Evolutionary conservation across 2,797 vertebrate genomes (phyloP).

Genomic region (Eulemur coronatus): DNA sequence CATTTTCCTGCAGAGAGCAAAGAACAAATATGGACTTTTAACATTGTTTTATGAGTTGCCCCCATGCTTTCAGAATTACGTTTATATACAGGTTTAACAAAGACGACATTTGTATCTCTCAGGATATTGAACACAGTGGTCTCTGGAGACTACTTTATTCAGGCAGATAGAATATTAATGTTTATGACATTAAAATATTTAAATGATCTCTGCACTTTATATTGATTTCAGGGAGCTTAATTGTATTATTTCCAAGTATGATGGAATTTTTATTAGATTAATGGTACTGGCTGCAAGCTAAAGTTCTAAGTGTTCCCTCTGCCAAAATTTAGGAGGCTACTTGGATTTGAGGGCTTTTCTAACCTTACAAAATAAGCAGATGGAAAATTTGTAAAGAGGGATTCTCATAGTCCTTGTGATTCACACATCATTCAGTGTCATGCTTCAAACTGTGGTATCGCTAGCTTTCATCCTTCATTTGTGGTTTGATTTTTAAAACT

Average conservation of each 20-base stretch:
- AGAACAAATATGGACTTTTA: background rate
- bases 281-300: background rate
- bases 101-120: background rate
- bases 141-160: background rate
- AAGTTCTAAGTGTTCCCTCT: slow-evolving; percentile 1
- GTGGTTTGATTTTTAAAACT: background rate
- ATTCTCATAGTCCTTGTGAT: background rate
- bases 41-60: background rate
- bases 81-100: background rate
- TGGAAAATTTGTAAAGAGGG: background rate
- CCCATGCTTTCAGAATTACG: background rate
- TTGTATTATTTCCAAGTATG: slow-evolving; percentile 36
- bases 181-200: slow-evolving; percentile 55
- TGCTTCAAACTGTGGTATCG: background rate
- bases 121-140: background rate
- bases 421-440: background rate
- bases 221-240: slow-evolving; percentile 47
- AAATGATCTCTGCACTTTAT: slow-evolving; percentile 31
- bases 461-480: background rate
- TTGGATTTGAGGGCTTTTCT: background rate
- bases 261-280: slow-evolving; percentile 43
- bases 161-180: background rate
- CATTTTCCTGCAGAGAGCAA: background rate
- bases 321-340: slow-evolving; percentile 39
- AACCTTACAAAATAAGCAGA: background rate